Base-by-base conservation (phyloP, 2,113 vertebrate species). In the Trochalopteron elliotii region DNA sequence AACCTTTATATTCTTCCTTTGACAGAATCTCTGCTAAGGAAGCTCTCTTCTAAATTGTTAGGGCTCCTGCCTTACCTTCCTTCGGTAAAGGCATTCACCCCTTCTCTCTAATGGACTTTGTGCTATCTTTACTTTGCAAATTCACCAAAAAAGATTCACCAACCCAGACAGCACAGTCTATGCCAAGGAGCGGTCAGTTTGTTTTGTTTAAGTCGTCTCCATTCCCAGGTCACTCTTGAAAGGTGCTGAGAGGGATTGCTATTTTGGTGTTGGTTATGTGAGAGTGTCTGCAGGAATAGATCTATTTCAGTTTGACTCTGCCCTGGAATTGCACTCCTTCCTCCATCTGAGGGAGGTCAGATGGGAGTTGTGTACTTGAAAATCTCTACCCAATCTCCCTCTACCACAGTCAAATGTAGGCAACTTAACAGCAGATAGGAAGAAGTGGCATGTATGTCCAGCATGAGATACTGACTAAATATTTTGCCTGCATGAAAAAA, bases 401-500 rank as follows among this genome's bases (percentile, higher is more conserved):
- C 0, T 61, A 45, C 28, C 39, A 50, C 12, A 35, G 12, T 30
- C 64, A 57, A n/a, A 17, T 0, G 0, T 1, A 63, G 37, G 33
- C 42, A 61, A 33, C 25, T 64, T 52, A 60, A 8, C 12, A 74
- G 47, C 11, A 19, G 24, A 15, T 0, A 18, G 80, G 57, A 31
- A 64, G 71, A 77, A 87, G 42, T 21, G 25, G 21, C 67, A 76
- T 13, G n/a, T 63, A 14, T 9, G 39, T 28, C 19, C 69, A 37
- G 47, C 15, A 11, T 20, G 53, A 72, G 57, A 57, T 35, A 65
- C 0, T 37, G n/a, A 61, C 35, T 85, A 35, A n/a, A 15, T 74
- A 52, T n/a, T 90, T 57, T 64, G 44, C 25, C 39, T 83, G 39
- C 61, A 44, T 63, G 33, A 40, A 79, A 70, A 87, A 53, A 15